phyloP scores from a whole-genome alignment of 2,888 invertebrate genomes.

The Perizoma affinitatum region DNA sequence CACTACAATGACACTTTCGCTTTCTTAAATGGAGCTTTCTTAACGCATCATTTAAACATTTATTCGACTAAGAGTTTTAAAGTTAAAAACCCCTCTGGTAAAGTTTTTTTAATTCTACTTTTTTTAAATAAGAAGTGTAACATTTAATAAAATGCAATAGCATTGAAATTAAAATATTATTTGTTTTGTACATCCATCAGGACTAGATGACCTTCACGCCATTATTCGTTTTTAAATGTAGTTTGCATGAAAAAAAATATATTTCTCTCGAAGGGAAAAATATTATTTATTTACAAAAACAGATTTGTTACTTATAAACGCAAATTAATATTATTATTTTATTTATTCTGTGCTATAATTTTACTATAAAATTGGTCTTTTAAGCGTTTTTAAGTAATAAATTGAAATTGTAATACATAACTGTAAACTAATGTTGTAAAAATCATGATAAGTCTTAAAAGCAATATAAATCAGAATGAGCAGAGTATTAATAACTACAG shows the following conservation, averaged over 20 bases:
- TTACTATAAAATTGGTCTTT: conserved; percentile 33
- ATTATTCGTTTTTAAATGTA: conserved; percentile 8
- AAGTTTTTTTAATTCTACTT: not conserved
- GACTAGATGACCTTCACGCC: conserved; percentile 23
- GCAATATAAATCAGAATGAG: conserved; percentile 7
- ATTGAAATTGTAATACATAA: conserved; percentile 15
- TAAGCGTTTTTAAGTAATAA: conserved; percentile 36
- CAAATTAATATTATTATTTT: conserved; percentile 10
- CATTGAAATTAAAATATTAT: no score
- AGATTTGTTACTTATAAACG: conserved; percentile 29
- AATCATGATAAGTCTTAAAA: conserved; percentile 17
- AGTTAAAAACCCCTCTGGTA: not conserved
- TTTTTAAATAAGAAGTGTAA: not conserved
- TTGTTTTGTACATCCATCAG: conserved; percentile 13
- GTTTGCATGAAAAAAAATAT: conserved; percentile 3
- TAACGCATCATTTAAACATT: no score
- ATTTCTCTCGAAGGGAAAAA: conserved; percentile 5
- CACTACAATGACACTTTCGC: no score
- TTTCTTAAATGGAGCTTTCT: no score
- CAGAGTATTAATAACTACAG: conserved; percentile 16
- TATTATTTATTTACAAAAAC: conserved; percentile 24
- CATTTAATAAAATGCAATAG: no score
- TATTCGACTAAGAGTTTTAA: not conserved
- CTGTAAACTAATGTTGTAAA: conserved; percentile 17
- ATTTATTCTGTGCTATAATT: conserved; percentile 20